These are phyloP conservation scores for Xenopus tropicalis DNA, from an alignment of 2,113 vertebrate species.

Conservation along the genomic window UCB_Xtro_10.0 CM004445.2:49123001-49123500, in stretches of 20 bases:
- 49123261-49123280: constrained; percentile 26
- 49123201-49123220: constrained; percentile 31
- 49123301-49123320: constrained; percentile 4
- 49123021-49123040: too few relatives aligned
- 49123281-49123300: constrained; percentile 27
- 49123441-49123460: too few relatives aligned
- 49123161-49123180: constrained; percentile 17
- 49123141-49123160: not conserved
- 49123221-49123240: constrained; percentile 39
- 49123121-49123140: not conserved
- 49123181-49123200: constrained; percentile 38
- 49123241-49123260: constrained; percentile 37
- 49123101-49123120: not conserved
- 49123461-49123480: too few relatives aligned
- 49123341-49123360: constrained; percentile 27
- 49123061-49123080: too few relatives aligned
- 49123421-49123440: too few relatives aligned
- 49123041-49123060: too few relatives aligned
- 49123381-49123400: not conserved
- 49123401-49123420: not conserved
- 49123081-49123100: too few relatives aligned
- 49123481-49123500: too few relatives aligned
- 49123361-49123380: not conserved
- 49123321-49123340: constrained; percentile 9
- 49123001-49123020: too few relatives aligned